These are phyloP conservation scores for Nomia melanderi DNA, from an alignment of 1,140 invertebrate species.

Conservation along the genomic window DNA sequence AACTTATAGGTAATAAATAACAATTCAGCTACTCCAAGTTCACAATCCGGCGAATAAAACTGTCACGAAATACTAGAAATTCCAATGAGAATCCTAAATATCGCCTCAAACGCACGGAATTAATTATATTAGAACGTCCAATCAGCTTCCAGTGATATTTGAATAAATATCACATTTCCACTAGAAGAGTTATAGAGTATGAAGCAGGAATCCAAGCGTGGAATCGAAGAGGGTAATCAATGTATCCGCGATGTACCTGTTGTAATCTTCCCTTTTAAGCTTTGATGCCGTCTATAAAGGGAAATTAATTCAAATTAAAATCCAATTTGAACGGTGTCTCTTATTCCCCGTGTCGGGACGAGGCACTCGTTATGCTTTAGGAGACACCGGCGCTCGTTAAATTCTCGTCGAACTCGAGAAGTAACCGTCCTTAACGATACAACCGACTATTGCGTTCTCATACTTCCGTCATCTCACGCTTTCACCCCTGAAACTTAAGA, in stretches of 20 bases:
- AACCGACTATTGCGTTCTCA: constrained; percentile 36
- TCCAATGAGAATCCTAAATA: too few relatives aligned
- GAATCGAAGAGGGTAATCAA: constrained; percentile 45
- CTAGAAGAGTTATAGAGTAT: neutral
- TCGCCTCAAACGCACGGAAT: neutral
- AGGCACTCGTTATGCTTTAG: constrained; percentile 62
- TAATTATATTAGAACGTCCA: neutral
- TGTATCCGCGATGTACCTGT: constrained; percentile 51
- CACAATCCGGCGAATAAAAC: too few relatives aligned
- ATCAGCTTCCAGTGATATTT: too few relatives aligned
- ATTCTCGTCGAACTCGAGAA: constrained; percentile 60
- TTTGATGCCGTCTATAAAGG: constrained; percentile 56
- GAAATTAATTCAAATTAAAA: constrained; percentile 68
- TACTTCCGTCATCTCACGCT: constrained; percentile 7
- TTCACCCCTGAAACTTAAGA: constrained; percentile 22
- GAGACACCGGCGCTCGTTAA: constrained; percentile 62
- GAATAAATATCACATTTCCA: constrained; percentile 13
- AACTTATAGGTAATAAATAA: too few relatives aligned
- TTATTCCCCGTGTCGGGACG: constrained; percentile 40
- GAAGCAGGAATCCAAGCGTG: neutral
- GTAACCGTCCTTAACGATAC: constrained; percentile 48
- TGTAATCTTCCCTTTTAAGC: constrained; percentile 54
- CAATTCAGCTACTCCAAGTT: too few relatives aligned
- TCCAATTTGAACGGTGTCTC: constrained; percentile 61
- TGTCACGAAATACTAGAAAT: too few relatives aligned